These are phyloP conservation scores for Drosophila paracracens DNA, from an alignment of 2,888 invertebrate genomes.

Conservation along the genomic window DNA sequence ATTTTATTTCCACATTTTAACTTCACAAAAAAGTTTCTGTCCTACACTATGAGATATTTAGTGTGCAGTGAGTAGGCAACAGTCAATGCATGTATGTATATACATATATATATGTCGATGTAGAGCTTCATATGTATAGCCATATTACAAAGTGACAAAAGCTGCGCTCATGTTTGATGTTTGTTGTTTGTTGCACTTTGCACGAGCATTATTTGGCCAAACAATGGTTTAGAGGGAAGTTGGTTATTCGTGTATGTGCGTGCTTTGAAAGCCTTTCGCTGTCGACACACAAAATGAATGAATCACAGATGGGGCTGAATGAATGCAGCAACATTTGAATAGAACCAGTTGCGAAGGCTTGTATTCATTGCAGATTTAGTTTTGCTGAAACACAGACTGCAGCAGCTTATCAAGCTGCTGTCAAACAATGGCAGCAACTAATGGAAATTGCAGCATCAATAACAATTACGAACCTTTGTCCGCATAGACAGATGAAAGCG, in stretches of 20 bases:
- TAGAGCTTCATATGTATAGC: not conserved
- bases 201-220: constrained; percentile 14
- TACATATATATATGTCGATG: not conserved
- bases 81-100: not conserved
- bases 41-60: not conserved
- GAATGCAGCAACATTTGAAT: constrained; percentile 41
- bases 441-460: constrained; percentile 47
- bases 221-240: constrained; percentile 15
- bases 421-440: constrained; percentile 49
- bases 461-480: constrained; percentile 15
- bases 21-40: too few relatives aligned
- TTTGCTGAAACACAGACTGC: constrained; percentile 31
- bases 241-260: constrained; percentile 1
- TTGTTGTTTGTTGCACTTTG: not conserved
- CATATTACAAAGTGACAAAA: not conserved
- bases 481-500: not conserved
- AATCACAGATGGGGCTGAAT: constrained; percentile 23
- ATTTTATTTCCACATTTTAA: not conserved
- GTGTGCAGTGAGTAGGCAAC: not conserved
- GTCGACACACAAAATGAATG: constrained; percentile 21
- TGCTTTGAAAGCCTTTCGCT: constrained; percentile 24
- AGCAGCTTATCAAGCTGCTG: constrained; percentile 47
- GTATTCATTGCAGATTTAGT: constrained; percentile 25
- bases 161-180: not conserved
- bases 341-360: constrained; percentile 22